These are phyloP conservation scores for Irena cyanogastra DNA, from an alignment of 2,113 vertebrate species.

Conservation along the genomic window DNA sequence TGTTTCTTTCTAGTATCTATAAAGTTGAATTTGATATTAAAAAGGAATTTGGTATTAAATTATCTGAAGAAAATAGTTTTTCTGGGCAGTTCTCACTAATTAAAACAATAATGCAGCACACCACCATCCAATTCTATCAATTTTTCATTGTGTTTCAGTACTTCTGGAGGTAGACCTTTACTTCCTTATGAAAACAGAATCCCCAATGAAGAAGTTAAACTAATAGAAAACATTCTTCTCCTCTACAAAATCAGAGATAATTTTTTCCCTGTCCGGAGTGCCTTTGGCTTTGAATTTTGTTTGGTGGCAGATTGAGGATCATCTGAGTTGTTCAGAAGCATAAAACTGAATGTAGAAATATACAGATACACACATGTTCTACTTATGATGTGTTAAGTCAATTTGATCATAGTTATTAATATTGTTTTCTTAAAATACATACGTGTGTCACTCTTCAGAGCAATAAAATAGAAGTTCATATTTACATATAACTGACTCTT, in stretches of 20 bases:
- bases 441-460: neutral
- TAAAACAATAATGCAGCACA: neutral
- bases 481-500: neutral
- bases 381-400: neutral
- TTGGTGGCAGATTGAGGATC: neutral
- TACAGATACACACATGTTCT: neutral
- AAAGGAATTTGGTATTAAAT: neutral
- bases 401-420: neutral
- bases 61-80: neutral
- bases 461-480: neutral
- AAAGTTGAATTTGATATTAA: neutral
- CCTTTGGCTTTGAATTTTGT: neutral
- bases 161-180: neutral
- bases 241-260: neutral
- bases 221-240: neutral
- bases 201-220: neutral
- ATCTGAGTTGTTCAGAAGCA: neutral
- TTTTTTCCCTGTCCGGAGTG: neutral
- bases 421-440: neutral
- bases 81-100: neutral
- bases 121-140: neutral
- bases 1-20: neutral
- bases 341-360: neutral
- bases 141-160: neutral
- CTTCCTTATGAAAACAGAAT: neutral